These are phyloP conservation scores for Drosophila nigrodunni DNA, from an alignment of 1,140 invertebrate genomes.

Conservation along the genomic window DNA sequence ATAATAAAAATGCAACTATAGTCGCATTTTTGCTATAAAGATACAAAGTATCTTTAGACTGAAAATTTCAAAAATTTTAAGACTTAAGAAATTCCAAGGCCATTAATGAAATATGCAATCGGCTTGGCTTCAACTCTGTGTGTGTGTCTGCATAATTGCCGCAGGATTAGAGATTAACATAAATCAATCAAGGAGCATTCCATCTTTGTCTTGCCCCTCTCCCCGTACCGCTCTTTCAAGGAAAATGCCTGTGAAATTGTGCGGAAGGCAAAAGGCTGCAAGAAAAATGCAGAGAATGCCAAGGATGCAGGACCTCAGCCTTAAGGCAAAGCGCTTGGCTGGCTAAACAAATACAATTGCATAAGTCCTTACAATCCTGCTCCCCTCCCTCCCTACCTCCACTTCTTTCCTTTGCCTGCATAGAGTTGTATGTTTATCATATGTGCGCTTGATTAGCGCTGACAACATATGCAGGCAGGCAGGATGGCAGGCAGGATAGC, in stretches of 20 bases:
- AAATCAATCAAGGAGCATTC: conserved; percentile 67
- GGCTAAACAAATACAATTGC: conserved; percentile 77
- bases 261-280: conserved; percentile 55
- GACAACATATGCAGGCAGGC: conserved; percentile 75
- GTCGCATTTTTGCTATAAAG: conserved; percentile 16
- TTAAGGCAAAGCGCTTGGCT: conserved; percentile 37
- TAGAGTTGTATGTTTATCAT: conserved; percentile 71
- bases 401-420: conserved; percentile 5
- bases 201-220: no score
- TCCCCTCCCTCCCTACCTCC: conserved; percentile 18
- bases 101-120: conserved; percentile 49
- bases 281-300: conserved; percentile 69
- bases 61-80: conserved; percentile 9
- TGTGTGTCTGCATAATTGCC: conserved; percentile 60
- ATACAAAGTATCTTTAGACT: conserved; percentile 2
- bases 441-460: conserved; percentile 81
- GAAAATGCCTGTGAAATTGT: conserved; percentile 67
- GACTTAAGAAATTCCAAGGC: conserved; percentile 13
- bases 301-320: conserved; percentile 32
- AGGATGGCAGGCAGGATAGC: conserved; percentile 2
- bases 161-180: conserved; percentile 56
- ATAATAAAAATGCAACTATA: conserved; percentile 80
- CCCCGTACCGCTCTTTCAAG: not conserved
- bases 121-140: conserved; percentile 19
- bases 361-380: conserved; percentile 55